Evolutionary conservation across 2,888 invertebrate genomes (phyloP), one percentile per base, ranked within the genome.

Genomic region (Drosophila acutilabella): DNA sequence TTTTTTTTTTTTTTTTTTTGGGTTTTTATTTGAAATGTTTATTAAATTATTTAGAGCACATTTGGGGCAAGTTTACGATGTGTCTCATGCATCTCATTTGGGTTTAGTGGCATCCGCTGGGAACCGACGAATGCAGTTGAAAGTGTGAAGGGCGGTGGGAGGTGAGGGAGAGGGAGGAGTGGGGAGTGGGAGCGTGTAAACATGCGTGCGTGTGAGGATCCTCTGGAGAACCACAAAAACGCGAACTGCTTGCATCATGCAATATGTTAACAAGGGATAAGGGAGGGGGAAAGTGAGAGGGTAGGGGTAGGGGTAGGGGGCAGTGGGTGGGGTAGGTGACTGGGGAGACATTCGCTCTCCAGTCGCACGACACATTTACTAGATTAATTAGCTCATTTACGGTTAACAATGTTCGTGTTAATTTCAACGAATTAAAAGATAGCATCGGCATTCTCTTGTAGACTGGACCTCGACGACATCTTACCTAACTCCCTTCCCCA

Each of bases 341-440:
- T 58, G 58, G 64, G 62, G 73, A 64, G 60, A 67, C 67, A 67
- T 53, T 33, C 26, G 30, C 42, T 42, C 18, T 10, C 18, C 42
- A 44, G 54, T 47, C 40, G 51, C 53, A 54, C 42, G 77, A 81
- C 76, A 81, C 81, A 89, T 86, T 89, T 78, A 75, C 69, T 80
- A 89, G 91, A 91, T 92, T 92, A 91, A 92, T 91, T 90, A 91
- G 78, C 89, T 88, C 90, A 90, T 90, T 91, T 91, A 90, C 74
- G 66, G 80, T 80, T 86, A 90, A 91, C 92, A 92, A 91, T 91
- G 91, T 91, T 90, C 89, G 91, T 90, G 92, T 92, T 92, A 92
- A 92, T 92, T 92, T 91, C 86, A 84, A 90, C 85, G 91, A 92
- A 92, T 92, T 90, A 92, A 92, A 91, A 90, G 92, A 92, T 92